A percentile compares a stretch with the other conserved stretches of the same genome.
phyloP scores from a whole-genome alignment of 1,140 invertebrate genomes.

The Marisa cornuarietis region DNA sequence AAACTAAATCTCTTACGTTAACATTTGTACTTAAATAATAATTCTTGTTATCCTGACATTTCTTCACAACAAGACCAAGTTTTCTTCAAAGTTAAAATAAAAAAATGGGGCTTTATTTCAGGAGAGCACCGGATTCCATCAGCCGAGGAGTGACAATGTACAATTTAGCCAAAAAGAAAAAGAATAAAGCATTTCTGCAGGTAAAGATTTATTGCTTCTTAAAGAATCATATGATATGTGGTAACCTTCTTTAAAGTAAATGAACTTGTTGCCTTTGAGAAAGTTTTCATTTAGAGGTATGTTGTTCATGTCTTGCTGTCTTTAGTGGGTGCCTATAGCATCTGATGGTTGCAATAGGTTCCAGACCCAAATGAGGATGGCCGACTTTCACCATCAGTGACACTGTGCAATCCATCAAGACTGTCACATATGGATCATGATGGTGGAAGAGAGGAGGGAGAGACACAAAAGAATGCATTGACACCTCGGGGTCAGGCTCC shows the following conservation, averaged over 20 bases:
- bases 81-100: too few species aligned
- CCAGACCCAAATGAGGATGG: conserved; percentile 33
- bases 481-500: conserved; percentile 18
- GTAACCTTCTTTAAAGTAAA: too few species aligned
- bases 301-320: too few species aligned
- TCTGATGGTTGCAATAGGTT: background rate
- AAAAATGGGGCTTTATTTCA: background rate
- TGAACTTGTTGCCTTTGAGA: background rate
- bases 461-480: conserved; percentile 11
- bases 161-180: conserved; percentile 54
- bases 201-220: conserved; percentile 27
- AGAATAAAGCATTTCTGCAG: conserved; percentile 56
- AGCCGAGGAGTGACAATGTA: conserved; percentile 28
- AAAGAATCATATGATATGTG: background rate
- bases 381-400: conserved; percentile 33
- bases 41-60: too few species aligned
- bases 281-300: too few species aligned
- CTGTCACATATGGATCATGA: conserved; percentile 27
- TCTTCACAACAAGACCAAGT: too few species aligned
- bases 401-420: conserved; percentile 33
- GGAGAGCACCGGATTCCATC: conserved; percentile 20
- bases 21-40: too few species aligned
- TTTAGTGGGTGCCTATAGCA: too few species aligned
- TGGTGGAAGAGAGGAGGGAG: conserved; percentile 18
- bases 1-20: too few species aligned